These are phyloP conservation scores for Proisotoma minuta DNA, from an alignment of 2,888 invertebrate genomes.

Conservation along the genomic window DNA sequence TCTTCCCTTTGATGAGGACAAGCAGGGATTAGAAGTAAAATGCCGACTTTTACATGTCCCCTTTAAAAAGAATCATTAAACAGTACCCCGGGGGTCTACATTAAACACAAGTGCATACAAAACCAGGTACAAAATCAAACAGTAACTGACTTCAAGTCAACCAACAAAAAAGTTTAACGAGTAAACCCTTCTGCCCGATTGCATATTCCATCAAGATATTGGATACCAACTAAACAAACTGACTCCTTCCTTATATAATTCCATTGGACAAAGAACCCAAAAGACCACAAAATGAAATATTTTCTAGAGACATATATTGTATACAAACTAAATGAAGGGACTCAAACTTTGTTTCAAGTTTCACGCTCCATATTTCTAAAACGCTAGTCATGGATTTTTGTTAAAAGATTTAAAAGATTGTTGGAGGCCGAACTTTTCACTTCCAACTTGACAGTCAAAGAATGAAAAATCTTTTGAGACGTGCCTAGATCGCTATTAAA, in stretches of 20 bases:
- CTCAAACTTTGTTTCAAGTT: neutral
- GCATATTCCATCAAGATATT: no score
- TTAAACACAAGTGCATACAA: slow-evolving; percentile 8
- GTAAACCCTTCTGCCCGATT: no score
- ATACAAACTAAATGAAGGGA: no score
- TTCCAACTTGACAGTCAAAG: slow-evolving; percentile 15
- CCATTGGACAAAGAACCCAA: no score
- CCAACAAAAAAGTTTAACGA: no score
- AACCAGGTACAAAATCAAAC: slow-evolving; percentile 14
- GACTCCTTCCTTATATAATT: no score
- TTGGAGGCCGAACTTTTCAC: slow-evolving; percentile 13
- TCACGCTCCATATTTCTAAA: neutral
- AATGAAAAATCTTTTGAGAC: slow-evolving; percentile 18
- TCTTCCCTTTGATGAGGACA: slow-evolving; percentile 10
- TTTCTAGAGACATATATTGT: no score
- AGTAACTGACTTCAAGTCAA: slow-evolving; percentile 7
- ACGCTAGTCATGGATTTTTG: neutral
- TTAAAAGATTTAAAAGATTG: neutral
- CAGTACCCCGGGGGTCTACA: slow-evolving; percentile 18
- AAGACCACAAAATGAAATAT: no score
- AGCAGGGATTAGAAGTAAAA: slow-evolving; percentile 6
- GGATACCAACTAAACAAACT: no score
- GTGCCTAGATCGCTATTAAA: slow-evolving; percentile 10
- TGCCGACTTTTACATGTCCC: slow-evolving; percentile 15
- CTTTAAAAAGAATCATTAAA: slow-evolving; percentile 17